Evolutionary conservation across 2,797 vertebrate genomes (phyloP), one percentile per base, ranked within the genome.

Genomic region (Iguana delicatissima): DNA sequence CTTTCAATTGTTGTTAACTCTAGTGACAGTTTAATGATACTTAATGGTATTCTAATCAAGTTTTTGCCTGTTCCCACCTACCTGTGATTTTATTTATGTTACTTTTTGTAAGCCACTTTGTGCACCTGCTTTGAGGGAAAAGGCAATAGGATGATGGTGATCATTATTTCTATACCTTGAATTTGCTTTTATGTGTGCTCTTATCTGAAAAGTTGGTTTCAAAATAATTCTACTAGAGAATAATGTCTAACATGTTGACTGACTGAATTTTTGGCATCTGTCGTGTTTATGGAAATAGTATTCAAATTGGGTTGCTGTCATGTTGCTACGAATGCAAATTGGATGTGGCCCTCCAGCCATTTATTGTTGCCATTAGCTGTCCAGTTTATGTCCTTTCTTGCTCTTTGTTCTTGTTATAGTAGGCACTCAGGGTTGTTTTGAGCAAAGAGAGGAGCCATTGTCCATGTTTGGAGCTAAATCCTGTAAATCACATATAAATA

Each of bases 401-500:
- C 96, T 97, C 96, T 95, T 97, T 97, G 96, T 95, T 95, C 91
- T 95, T 96, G 90, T 94, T n/a, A 94, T 97, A 97, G 96, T 96
- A 95, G 90, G 91, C 91, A 29, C 96, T 96, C 95, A 95, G 95
- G 93, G 93, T 96, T 94, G 96, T 96, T 97, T 97, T 96, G 93
- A 92, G 95, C 93, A 94, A 95, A 96, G 96, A 94, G 94, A 94
- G 96, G 93, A 95, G 87, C 94, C 94, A 95, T 97, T 97, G 95
- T 96, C 96, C 13, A 89, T 96, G 93, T 77, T 85, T 95, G 94
- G 95, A 95, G 97, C 94, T 95, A 96, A 97, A 96, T 95, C 97
- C 97, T 96, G 95, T 97, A 96, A 97, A 97, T 96, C 96, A 97
- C 97, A 97, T 97, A 96, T 97, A 97, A 97, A 96, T 96, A 97